Evolutionary conservation across 1,140 invertebrate genomes (phyloP), one percentile per base, ranked within the genome.

Genomic region (Araneus ventricosus): DNA sequence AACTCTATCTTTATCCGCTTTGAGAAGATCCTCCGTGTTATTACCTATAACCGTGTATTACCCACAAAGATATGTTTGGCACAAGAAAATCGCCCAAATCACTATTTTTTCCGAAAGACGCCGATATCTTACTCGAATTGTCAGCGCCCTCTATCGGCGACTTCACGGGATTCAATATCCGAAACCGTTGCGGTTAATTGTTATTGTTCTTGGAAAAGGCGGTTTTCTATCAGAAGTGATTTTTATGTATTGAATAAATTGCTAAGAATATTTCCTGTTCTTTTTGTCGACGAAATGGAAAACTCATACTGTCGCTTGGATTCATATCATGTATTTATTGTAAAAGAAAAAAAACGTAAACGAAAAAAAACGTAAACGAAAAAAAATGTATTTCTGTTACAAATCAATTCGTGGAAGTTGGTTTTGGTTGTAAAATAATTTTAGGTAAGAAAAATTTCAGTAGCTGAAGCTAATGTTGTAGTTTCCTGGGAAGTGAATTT

Each of bases 21-120:
- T 61, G 6, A 4, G 45, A 88, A 22, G 63, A 34, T 45, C n/a
- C 61, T 63, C 67, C 30, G 14, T 93, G 63, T 87, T 93, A 93
- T 93, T 93, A 88, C 91, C 91, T 93, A 93, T 93, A 93, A 93
- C 84, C 84, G 63, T 93, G 85, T 88, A 93, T 87, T 93, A 87
- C 52, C 34, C 67, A 80, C 79, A 59, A 61, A 93, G 67, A 93
- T 93, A 85, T 93, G 84, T 79, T 86, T 93, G 20, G 39, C 61
- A 8, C 8, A 79, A n/a, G 30, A 75, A 57, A 75, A 88, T 75
- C 27, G 85, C 22, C 57, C 59, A 24, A n/a, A 61, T 90, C 70
- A 8, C 6, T 90, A 34, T 90, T 79, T 90, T 90, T 90, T n/a
- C 41, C 6, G 34, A 45, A 41, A 59, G 67, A 37, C 57, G 59